phyloP scores from a whole-genome alignment of 2,797 vertebrate species.

The Arremon brunneinucha region DNA sequence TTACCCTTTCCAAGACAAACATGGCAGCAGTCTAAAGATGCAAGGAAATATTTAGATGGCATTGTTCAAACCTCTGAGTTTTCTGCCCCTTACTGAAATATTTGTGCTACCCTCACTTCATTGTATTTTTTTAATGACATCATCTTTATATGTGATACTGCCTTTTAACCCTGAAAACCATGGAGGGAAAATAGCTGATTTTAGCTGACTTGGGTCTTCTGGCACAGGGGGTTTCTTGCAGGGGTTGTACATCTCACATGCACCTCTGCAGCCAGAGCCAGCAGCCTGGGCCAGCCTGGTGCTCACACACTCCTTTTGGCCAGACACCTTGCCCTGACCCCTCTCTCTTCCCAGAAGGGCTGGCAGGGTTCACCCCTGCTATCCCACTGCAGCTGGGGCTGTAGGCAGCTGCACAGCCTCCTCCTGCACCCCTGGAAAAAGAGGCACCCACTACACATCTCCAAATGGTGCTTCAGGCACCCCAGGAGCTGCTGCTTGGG shows the following conservation, averaged over 20 bases:
- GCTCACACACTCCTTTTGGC: neutral
- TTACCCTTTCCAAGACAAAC: neutral
- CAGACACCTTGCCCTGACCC: neutral
- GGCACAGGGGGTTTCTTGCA: fast-evolving
- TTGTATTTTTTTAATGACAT: neutral
- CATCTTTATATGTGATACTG: neutral
- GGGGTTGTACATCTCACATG: neutral
- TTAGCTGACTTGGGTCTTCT: neutral
- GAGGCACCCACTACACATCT: neutral
- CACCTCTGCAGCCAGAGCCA: fast-evolving
- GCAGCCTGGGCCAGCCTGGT: neutral
- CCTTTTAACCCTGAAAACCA: neutral
- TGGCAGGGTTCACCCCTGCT: neutral
- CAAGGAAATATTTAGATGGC: neutral
- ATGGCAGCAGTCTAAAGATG: neutral
- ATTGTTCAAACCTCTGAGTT: neutral
- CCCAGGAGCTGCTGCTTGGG: neutral
- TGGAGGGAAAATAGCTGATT: neutral
- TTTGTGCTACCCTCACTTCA: neutral
- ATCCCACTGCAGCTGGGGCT: neutral
- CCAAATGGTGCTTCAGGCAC: neutral
- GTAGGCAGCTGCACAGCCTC: neutral
- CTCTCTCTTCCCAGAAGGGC: neutral
- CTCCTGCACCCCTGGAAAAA: neutral
- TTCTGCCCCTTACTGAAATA: neutral